phyloP scores from a whole-genome alignment of 2,797 vertebrate species.

The Pampus argenteus region DNA sequence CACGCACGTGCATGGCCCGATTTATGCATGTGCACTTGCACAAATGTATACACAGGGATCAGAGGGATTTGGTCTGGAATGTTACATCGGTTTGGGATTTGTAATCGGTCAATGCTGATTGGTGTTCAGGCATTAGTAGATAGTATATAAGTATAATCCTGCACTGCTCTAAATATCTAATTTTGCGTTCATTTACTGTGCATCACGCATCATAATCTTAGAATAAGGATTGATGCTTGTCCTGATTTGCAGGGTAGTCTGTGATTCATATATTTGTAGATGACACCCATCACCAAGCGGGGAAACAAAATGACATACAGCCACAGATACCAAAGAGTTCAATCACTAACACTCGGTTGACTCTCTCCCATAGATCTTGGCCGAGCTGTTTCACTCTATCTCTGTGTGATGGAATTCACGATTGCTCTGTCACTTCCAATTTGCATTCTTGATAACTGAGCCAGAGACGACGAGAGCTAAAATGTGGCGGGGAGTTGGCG shows the following conservation, averaged over 20 bases:
- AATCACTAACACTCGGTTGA: constrained; percentile 40
- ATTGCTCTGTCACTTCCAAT: constrained; percentile 79
- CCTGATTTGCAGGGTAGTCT: constrained; percentile 19
- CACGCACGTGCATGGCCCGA: constrained; percentile 1
- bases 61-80: constrained; percentile 50
- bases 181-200: constrained; percentile 24
- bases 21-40: constrained; percentile 43
- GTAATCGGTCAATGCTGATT: constrained; percentile 33
- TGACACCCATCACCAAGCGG: constrained; percentile 14
- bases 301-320: constrained; percentile 36
- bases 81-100: constrained; percentile 58
- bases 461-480: constrained; percentile 26
- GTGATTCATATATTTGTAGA: constrained; percentile 38
- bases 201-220: constrained; percentile 22
- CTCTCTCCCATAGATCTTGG: constrained; percentile 43
- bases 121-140: constrained; percentile 17
- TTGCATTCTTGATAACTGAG: constrained; percentile 71
- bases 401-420: constrained; percentile 67
- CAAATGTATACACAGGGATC: constrained; percentile 51
- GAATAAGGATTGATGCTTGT: constrained; percentile 23
- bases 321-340: constrained; percentile 39
- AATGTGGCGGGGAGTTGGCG: constrained; percentile 34
- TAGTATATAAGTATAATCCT: constrained; percentile 7
- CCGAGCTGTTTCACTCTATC: constrained; percentile 52
- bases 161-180: constrained; percentile 6